Percentiles rank a stretch among this genome's conserved stretches.
Conservation (phyloP, 2,797 vertebrate genomes). For the Scyliorhinus canicula region DNA sequence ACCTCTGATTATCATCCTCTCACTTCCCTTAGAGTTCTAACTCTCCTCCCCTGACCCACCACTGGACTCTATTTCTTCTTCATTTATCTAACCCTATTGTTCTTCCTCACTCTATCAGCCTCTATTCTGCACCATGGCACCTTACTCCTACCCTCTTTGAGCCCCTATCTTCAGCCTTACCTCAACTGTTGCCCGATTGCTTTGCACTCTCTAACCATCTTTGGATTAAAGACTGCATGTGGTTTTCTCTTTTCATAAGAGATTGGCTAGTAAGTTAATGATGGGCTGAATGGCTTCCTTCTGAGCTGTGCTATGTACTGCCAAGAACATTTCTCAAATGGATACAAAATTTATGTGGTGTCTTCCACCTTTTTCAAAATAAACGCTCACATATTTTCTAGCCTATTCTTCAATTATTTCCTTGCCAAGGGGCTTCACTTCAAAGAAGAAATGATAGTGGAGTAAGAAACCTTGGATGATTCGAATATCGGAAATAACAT, state of each 20-base stretch:
- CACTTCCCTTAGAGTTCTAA: not conserved
- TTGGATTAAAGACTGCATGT: not conserved
- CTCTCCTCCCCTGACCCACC: not conserved
- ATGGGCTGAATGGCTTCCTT: not conserved
- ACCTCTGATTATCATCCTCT: not conserved
- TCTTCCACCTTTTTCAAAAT: not conserved
- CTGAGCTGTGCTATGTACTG: not conserved
- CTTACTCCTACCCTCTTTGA: not conserved
- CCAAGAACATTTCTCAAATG: not conserved
- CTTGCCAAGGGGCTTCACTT: constrained; percentile 45
- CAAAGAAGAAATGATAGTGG: constrained; percentile 32
- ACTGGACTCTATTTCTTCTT: no score
- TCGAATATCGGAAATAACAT: not conserved
- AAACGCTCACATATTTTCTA: not conserved
- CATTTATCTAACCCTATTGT: not conserved
- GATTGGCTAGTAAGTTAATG: not conserved
- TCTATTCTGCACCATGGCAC: no score
- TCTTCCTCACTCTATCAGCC: not conserved
- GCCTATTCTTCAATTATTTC: constrained; percentile 43
- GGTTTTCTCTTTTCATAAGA: not conserved
- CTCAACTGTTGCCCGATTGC: not conserved
- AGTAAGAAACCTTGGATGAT: not conserved
- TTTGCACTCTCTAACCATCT: not conserved
- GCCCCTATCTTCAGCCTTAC: not conserved
- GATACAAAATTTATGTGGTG: not conserved